A percentile compares a stretch with the other conserved stretches of the same genome.
Conservation (phyloP, 2,113 vertebrate genomes). For the Turnix velox region DNA sequence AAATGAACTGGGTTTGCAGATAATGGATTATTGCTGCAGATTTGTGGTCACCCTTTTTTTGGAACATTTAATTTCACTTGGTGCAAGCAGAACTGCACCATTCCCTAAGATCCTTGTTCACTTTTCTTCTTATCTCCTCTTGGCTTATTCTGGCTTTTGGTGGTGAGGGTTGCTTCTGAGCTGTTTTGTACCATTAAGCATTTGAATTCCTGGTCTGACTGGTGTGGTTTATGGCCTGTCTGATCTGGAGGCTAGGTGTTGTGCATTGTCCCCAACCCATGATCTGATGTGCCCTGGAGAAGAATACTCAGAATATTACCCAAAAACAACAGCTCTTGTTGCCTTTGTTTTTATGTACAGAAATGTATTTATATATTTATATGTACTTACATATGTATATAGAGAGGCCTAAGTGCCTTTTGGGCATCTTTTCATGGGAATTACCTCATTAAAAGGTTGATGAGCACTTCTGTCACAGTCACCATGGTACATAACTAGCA, state of each 20-base stretch:
- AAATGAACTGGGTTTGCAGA: accelerated
- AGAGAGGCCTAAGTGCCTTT: background rate
- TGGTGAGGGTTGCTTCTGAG: accelerated
- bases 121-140: background rate
- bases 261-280: background rate
- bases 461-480: background rate
- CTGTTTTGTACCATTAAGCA: accelerated
- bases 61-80: background rate
- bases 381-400: background rate
- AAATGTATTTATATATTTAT: no score
- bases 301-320: no score
- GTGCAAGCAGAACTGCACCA: accelerated
- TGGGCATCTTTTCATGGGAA: background rate
- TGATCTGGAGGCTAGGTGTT: background rate
- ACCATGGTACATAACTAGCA: accelerated
- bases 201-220: background rate
- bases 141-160: accelerated
- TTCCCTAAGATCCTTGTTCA: background rate
- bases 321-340: background rate
- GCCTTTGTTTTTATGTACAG: background rate
- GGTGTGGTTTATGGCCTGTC: accelerated
- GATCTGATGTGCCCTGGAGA: background rate
- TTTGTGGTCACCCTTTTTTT: no score
- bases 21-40: accelerated
- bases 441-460: background rate